Evolutionary conservation across 2,113 vertebrate species (phyloP).

Genomic region (Poecile atricapillus): DNA sequence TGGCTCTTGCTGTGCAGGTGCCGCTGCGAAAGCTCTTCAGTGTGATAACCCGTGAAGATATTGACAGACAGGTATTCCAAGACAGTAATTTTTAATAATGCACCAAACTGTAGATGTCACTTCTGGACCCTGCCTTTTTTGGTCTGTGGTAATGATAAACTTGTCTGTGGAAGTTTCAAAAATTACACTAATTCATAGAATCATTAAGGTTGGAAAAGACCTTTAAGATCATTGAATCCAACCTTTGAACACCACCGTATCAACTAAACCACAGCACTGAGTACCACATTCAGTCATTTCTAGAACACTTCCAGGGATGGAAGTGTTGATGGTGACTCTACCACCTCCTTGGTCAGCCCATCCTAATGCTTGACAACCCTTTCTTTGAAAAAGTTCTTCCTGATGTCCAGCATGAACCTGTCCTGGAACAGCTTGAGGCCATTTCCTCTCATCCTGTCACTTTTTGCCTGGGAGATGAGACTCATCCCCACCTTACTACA

Average conservation of each 20-base stretch:
- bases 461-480: not conserved
- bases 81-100: not conserved
- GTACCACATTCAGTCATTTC: not conserved
- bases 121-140: not conserved
- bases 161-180: not conserved
- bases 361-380: not conserved
- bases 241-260: not conserved
- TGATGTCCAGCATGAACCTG: not conserved
- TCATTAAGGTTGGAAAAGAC: not conserved
- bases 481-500: not conserved
- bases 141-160: not conserved
- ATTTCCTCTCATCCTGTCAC: not conserved
- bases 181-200: not conserved
- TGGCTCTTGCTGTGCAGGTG: slow-evolving; percentile 71
- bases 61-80: slow-evolving; percentile 77
- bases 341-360: not conserved
- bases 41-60: slow-evolving; percentile 63
- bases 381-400: not conserved
- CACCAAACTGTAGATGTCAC: not conserved
- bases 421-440: not conserved
- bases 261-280: not conserved
- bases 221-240: not conserved
- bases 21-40: slow-evolving; percentile 82
- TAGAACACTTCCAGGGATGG: not conserved
- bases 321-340: not conserved